Percentiles rank a stretch among this genome's conserved stretches.
These are phyloP conservation scores for Mystacornis crossleyi DNA, from an alignment of 2,113 vertebrate species.

Conservation along the genomic window DNA sequence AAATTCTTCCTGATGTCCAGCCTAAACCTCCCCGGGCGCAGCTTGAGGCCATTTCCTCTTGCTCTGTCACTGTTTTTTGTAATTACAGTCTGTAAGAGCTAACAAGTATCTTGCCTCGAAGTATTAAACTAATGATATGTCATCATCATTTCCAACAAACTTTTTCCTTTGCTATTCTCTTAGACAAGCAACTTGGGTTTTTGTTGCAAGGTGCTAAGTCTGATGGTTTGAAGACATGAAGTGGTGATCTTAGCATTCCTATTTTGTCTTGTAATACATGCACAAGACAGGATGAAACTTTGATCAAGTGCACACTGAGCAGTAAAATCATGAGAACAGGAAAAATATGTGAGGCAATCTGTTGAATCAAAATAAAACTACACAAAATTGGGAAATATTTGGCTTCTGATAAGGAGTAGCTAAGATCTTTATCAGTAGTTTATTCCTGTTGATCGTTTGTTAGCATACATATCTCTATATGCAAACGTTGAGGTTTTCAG, in stretches of 20 bases:
- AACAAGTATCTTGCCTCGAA: background rate
- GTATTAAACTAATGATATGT: background rate
- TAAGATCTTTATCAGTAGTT: background rate
- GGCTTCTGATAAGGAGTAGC: background rate
- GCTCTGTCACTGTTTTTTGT: accelerated
- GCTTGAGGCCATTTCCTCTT: background rate
- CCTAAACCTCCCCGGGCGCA: accelerated
- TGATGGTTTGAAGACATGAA: background rate
- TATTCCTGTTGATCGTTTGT: background rate
- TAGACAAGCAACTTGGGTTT: background rate
- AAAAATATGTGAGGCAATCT: background rate
- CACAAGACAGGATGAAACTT: background rate
- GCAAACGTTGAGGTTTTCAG: background rate
- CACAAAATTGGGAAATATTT: background rate
- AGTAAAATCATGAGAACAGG: background rate
- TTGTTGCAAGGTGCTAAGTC: background rate
- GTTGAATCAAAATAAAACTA: background rate
- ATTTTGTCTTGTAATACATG: accelerated
- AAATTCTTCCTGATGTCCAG: background rate
- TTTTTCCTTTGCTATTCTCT: background rate
- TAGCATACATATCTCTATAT: background rate
- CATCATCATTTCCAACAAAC: background rate
- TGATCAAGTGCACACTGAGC: background rate
- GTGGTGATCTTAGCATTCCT: background rate
- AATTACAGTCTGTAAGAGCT: background rate